These are phyloP conservation scores for Tupiocoris notatus DNA, from an alignment of 2,888 invertebrate species.

Conservation along the genomic window DNA sequence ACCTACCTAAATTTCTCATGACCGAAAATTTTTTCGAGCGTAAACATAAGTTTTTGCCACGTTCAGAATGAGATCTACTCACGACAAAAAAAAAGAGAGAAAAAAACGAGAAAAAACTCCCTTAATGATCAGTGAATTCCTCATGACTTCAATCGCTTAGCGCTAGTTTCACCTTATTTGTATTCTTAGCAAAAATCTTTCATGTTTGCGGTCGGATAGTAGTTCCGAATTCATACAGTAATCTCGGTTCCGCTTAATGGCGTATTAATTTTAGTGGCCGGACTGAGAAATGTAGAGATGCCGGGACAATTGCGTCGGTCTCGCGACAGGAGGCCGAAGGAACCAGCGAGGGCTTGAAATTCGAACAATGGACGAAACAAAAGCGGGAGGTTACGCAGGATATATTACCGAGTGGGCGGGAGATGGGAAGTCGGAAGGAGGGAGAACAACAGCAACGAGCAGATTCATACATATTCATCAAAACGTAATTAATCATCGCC, in stretches of 20 bases:
- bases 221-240: not conserved
- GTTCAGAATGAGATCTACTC: too few species aligned
- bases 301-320: not conserved
- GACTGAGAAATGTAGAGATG: not conserved
- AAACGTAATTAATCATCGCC: slow-evolving; percentile 47
- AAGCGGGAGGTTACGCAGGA: not conserved
- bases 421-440: not conserved
- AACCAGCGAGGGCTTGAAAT: slow-evolving; percentile 10
- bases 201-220: not conserved
- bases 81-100: too few species aligned
- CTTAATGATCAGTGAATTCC: too few species aligned
- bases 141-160: too few species aligned
- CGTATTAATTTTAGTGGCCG: slow-evolving; percentile 8
- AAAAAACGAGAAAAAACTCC: too few species aligned
- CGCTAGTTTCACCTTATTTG: too few species aligned
- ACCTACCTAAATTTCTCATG: too few species aligned
- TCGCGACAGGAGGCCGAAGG: not conserved
- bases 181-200: too few species aligned
- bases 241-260: not conserved
- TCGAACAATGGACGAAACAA: slow-evolving; percentile 8
- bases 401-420: not conserved
- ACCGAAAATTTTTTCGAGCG: too few species aligned
- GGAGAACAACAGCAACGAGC: slow-evolving; percentile 1
- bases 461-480: slow-evolving; percentile 48
- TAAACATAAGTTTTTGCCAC: too few species aligned